phyloP scores from a whole-genome alignment of 1,140 invertebrate genomes.

The Hycleus cichorii region DNA sequence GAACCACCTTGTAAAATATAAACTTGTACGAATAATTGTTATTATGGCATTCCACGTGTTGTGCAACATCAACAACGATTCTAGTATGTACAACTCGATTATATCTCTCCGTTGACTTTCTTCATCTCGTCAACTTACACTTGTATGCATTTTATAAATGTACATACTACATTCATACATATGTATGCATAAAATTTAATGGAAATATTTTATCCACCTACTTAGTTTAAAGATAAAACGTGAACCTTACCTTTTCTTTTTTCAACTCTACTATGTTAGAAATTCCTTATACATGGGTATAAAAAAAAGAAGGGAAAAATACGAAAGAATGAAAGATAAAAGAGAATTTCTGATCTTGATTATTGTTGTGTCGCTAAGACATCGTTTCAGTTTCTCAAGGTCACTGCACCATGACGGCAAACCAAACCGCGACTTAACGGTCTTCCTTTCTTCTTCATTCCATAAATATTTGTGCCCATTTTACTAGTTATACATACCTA shows the following conservation, averaged over 20 bases:
- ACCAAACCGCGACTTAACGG: slow-evolving; percentile 10
- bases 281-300: no score
- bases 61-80: neutral
- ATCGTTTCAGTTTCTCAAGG: slow-evolving; percentile 6
- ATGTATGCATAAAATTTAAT: no score
- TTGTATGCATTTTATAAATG: no score
- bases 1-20: no score
- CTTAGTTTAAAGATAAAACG: slow-evolving; percentile 6
- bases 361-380: no score
- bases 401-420: slow-evolving; percentile 8
- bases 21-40: slow-evolving; percentile 2
- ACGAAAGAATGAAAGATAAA: no score
- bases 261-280: no score
- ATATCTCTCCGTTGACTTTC: slow-evolving; percentile 10
- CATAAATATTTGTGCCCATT: slow-evolving; percentile 11
- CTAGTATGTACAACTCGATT: neutral
- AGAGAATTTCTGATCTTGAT: no score
- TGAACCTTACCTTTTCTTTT: neutral
- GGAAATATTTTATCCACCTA: neutral
- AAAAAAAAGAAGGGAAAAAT: no score
- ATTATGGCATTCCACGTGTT: slow-evolving; percentile 11
- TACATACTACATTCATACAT: no score
- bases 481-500: neutral
- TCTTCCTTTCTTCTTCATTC: slow-evolving; percentile 7
- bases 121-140: neutral